A percentile compares a stretch with the other conserved stretches of the same genome.
phyloP scores from a whole-genome alignment of 2,113 vertebrate species.

The Thalassarche chlororhynchos region DNA sequence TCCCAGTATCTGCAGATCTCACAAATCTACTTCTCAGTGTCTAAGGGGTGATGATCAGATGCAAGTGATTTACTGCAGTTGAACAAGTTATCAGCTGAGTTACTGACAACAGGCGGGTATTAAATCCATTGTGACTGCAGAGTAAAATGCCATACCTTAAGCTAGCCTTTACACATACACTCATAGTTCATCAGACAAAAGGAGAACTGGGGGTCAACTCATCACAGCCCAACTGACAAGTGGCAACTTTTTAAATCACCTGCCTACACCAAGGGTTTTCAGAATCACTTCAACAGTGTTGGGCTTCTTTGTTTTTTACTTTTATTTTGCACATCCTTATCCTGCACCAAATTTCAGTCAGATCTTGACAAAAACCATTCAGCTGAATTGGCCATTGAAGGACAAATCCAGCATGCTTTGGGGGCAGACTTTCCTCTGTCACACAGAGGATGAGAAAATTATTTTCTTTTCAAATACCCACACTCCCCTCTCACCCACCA shows the following conservation, averaged over 20 bases:
- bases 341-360: neutral
- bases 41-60: neutral
- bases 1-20: neutral
- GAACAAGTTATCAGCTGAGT: neutral
- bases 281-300: neutral
- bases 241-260: neutral
- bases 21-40: neutral
- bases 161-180: accelerated
- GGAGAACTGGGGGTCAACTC: neutral
- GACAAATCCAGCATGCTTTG: neutral
- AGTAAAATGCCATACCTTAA: neutral
- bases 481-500: neutral
- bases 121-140: neutral
- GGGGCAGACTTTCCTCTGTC: neutral
- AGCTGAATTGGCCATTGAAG: neutral
- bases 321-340: neutral
- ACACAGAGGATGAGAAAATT: neutral
- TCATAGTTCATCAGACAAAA: accelerated
- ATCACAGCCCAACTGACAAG: neutral
- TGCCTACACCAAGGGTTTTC: neutral
- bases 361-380: neutral
- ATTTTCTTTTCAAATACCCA: neutral
- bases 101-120: neutral
- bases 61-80: neutral
- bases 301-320: neutral